A percentile compares a stretch with the other conserved stretches of the same genome.
Evolutionary conservation across 2,113 vertebrate species (phyloP).

Genomic region (Noturus placidus): DNA sequence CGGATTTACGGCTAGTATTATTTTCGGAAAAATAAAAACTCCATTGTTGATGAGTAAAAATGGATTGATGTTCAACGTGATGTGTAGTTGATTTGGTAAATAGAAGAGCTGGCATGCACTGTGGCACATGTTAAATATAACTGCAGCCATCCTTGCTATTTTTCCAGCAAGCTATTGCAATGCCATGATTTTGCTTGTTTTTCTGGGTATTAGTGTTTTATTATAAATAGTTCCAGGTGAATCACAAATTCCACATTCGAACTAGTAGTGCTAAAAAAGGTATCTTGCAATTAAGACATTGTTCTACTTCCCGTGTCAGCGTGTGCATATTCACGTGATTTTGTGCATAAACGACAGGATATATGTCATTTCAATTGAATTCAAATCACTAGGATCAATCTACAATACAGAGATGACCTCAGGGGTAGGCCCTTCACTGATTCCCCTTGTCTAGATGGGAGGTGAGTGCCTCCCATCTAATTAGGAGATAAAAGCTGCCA

Average conservation of each 20-base stretch:
- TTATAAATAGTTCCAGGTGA: neutral
- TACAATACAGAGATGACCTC: conserved; percentile 52
- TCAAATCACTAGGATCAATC: conserved; percentile 6
- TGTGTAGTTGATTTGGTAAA: conserved; percentile 2
- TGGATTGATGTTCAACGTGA: neutral
- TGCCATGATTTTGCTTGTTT: neutral
- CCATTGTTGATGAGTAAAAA: neutral
- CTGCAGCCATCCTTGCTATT: neutral
- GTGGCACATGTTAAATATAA: neutral
- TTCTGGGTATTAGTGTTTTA: neutral
- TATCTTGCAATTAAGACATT: neutral
- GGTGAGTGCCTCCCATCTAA: conserved; percentile 74
- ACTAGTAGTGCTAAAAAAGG: neutral
- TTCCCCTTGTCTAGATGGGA: conserved; percentile 60
- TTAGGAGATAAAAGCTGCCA: conserved; percentile 85
- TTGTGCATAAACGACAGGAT: neutral
- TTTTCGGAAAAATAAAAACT: neutral
- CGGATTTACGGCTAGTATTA: neutral
- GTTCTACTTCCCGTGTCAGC: neutral
- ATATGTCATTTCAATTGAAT: neutral
- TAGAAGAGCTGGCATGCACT: neutral
- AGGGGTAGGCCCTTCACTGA: conserved; percentile 66
- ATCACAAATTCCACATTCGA: neutral
- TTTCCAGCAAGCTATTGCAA: neutral
- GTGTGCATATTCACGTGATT: neutral